Base-by-base conservation (phyloP, 2,113 vertebrate species). In the Myrmophylax atrothorax region DNA sequence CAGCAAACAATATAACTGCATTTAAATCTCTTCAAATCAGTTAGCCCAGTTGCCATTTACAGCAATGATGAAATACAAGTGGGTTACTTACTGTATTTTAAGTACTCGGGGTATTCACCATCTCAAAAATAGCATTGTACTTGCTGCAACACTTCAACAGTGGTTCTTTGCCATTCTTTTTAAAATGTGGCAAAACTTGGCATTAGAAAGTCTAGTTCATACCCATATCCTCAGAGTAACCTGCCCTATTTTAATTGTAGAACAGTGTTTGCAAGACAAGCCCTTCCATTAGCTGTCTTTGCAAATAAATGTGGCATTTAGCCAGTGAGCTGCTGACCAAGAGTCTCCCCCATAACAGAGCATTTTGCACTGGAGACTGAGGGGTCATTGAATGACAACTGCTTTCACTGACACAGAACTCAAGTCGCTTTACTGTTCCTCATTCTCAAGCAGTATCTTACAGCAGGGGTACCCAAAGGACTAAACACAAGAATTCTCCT, bases 131-230 rank as follows among this genome's bases (percentile, higher is more conserved):
- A 78, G 12, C 42, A 35, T 1, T 76, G 12, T 44, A 89, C 37
- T 44, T 31, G 24, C 46, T 70, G 31, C 25, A 78, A 4, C 5
- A 6, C 64, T 87, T 84, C 66, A 78, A 24, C 49, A 80, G 33
- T 0, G 0, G 42, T 22, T 76, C 49, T 49, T 6, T 0, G 40
- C 7, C 26, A 8, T 50, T 29, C 9, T 26, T 59, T 77, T 73
- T 35, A 58, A 86, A 67, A 59, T 1, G 10, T 22, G 23, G 60
- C n/a, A 94, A 35, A 89, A 87, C 8, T 37, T 79, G 60, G 47
- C 35, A 22, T 28, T 44, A 78, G 42, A 40, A 78, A 64, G 23
- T 31, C 50, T 37, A 82, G 56, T 6, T 78, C 40, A 56, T 44
- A 52, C 22, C n/a, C 24, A 3, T 40, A 49, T 5, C 38, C 66